Base-by-base conservation (phyloP, 2,113 vertebrate genomes). In the Himantopus leucocephalus region DNA sequence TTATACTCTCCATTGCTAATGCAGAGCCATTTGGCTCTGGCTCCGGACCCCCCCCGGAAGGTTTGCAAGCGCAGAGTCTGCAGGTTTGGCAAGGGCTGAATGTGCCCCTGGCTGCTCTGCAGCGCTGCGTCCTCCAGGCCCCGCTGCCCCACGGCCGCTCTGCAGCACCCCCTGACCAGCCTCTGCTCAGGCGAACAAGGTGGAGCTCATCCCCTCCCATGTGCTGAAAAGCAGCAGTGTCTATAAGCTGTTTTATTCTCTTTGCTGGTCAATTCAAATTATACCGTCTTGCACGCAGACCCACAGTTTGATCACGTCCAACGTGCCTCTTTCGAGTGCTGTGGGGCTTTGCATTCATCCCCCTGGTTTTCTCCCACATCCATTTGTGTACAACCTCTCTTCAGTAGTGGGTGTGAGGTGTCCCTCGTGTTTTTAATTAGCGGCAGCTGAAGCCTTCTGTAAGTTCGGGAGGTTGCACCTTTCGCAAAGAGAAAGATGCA, bases 381-480 rank as follows among this genome's bases (percentile, higher is more conserved):
- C 30, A 5, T 29, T 85, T 52, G 34, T 47, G 75, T 53, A 5
- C 58, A 35, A 1, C 17, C 24, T 92, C 32, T 59, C 68, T 23
- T 37, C 60, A 48, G 29, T 8, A 27, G 32, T 5, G 18, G 21
- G 4, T 74, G 13, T 30, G 72, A 64, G 68, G n/a, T 81, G 43
- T 18, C 20, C 27, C 41, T 80, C 59, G 37, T 0, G 0, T 71
- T 83, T 90, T 89, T 68, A 67, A 64, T 59, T 85, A 75, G 24
- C 0, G 0, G 35, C 2, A 14, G 21, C 60, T 64, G 35, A 82
- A 73, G 30, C 10, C 30, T 32, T 12, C 47, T 18, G 21, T 84
- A 66, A 76, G 72, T 82, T 79, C 48, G 26, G 16, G 84, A 85
- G 30, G 43, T 35, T 72, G 41, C n/a, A 35, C 26, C 59, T 76